These are phyloP conservation scores for Steinernema khuongi DNA, from an alignment of 1,140 invertebrate genomes.

Conservation along the genomic window DNA sequence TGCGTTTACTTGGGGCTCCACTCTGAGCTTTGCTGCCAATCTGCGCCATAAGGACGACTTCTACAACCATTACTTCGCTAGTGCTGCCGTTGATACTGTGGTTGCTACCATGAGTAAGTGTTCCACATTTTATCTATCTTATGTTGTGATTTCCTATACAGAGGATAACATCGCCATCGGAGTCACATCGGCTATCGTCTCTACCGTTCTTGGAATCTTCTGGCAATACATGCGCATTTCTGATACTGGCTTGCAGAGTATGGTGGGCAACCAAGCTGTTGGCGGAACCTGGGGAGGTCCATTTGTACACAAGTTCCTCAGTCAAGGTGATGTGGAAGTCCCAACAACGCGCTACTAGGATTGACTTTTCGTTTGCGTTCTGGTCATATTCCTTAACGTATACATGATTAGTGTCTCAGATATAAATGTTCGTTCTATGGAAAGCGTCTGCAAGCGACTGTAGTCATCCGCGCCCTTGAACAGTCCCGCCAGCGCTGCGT, in stretches of 20 bases:
- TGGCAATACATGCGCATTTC: slow-evolving; percentile 41
- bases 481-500: too few relatives aligned
- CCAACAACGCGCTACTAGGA: slow-evolving; percentile 28
- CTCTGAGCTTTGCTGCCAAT: slow-evolving; percentile 43
- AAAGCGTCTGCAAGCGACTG: too few relatives aligned
- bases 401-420: too few relatives aligned
- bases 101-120: slow-evolving; percentile 41
- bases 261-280: not conserved
- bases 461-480: too few relatives aligned
- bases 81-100: slow-evolving; percentile 31
- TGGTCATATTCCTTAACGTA: too few relatives aligned
- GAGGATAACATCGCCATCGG: slow-evolving; percentile 38
- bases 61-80: slow-evolving; percentile 41
- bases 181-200: slow-evolving; percentile 24
- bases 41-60: slow-evolving; percentile 50
- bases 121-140: not conserved
- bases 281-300: slow-evolving; percentile 36
- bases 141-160: slow-evolving; percentile 24
- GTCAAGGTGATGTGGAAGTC: slow-evolving; percentile 32
- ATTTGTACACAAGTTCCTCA: slow-evolving; percentile 26
- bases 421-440: too few relatives aligned
- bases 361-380: too few relatives aligned
- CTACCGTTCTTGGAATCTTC: slow-evolving; percentile 32
- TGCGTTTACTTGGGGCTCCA: slow-evolving; percentile 45
- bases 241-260: slow-evolving; percentile 34